These are phyloP conservation scores for Calephelis virginiensis DNA, from an alignment of 1,140 invertebrate species.

Conservation along the genomic window DNA sequence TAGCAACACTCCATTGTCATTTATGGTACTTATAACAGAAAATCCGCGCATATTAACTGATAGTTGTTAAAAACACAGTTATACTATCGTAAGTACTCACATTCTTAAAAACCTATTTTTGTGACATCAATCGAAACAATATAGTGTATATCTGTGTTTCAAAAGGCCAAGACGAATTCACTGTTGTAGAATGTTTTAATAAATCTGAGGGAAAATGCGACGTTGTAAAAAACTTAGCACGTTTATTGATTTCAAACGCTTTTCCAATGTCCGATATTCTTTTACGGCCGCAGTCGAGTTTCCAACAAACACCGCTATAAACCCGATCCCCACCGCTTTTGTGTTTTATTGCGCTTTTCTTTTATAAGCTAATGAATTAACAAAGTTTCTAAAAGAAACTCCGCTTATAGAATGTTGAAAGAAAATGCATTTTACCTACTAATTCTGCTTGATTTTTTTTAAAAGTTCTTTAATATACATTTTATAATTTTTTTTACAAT, in stretches of 20 bases:
- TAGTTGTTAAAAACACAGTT: no score
- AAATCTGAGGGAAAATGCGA: conserved; percentile 18
- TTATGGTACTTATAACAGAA: no score
- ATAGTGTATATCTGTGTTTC: neutral
- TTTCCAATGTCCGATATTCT: conserved; percentile 25
- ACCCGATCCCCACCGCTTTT: conserved; percentile 16
- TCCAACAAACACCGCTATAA: conserved; percentile 22
- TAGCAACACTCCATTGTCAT: no score
- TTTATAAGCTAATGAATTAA: conserved; percentile 19
- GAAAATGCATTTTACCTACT: neutral
- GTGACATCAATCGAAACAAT: no score
- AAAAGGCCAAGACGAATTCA: conserved; percentile 3
- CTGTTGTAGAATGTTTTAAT: conserved; percentile 14
- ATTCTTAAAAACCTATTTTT: no score
- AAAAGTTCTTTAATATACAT: no score
- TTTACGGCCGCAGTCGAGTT: conserved; percentile 18
- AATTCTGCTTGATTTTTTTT: no score
- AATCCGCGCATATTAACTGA: no score
- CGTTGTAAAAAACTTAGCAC: conserved; percentile 21
- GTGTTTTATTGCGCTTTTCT: conserved; percentile 16
- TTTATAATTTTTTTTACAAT: no score
- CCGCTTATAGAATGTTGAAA: neutral
- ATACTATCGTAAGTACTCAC: no score
- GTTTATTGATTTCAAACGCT: conserved; percentile 25
- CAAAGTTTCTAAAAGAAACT: conserved; percentile 16